Conservation (phyloP, 2,888 invertebrate genomes). For the Choreutis nemorana region DNA sequence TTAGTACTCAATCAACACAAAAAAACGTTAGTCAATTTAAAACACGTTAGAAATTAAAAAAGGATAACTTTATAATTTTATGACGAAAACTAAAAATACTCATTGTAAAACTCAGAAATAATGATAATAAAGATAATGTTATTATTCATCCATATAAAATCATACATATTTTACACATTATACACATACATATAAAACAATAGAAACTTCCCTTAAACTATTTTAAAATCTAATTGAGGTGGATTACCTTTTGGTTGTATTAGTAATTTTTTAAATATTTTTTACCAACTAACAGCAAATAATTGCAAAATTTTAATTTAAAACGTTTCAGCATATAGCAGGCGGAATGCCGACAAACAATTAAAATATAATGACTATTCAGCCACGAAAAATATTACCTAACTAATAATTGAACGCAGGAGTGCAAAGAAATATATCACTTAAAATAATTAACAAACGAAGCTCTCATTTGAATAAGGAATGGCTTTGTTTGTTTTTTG, state of each 20-base stretch:
- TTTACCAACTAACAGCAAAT: not conserved
- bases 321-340: conserved; percentile 14
- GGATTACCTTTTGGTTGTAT: conserved; percentile 53
- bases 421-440: conserved; percentile 30
- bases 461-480: too few relatives aligned
- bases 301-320: conserved; percentile 1
- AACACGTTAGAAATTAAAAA: too few relatives aligned
- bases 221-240: conserved; percentile 32
- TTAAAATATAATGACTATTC: conserved; percentile 17
- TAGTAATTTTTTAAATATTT: conserved; percentile 40
- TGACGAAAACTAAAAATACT: too few relatives aligned
- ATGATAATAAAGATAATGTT: not conserved
- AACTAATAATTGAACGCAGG: conserved; percentile 58
- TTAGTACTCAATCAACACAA: too few relatives aligned
- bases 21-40: too few relatives aligned
- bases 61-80: too few relatives aligned
- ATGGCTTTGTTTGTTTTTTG: too few relatives aligned
- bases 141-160: not conserved
- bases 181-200: not conserved
- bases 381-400: conserved; percentile 16
- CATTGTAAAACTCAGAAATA: not conserved
- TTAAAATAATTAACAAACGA: too few relatives aligned
- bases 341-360: conserved; percentile 38
- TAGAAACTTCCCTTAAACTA: too few relatives aligned
- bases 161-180: not conserved